Percentiles rank a stretch among this genome's conserved stretches.
phyloP scores from a whole-genome alignment of 2,888 invertebrate species.

The Therioaphis trifolii region DNA sequence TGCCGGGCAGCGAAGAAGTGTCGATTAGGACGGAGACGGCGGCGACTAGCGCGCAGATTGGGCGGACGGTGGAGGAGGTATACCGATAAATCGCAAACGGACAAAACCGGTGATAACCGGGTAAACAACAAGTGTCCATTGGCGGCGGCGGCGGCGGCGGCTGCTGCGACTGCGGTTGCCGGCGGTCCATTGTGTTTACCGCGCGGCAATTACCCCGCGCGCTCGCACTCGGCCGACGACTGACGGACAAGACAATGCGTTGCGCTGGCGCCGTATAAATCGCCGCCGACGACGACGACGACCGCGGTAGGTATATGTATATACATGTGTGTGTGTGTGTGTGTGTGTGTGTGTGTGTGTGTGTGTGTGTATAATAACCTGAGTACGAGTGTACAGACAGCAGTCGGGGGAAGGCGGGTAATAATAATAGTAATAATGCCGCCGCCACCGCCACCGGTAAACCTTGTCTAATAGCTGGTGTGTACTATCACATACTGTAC shows the following conservation, averaged over 20 bases:
- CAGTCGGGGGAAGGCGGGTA: background rate
- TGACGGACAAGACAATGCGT: constrained; percentile 62
- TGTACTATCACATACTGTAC: constrained; percentile 10
- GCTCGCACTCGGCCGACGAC: constrained; percentile 4
- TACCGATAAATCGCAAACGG: constrained; percentile 50
- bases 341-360: too few species aligned
- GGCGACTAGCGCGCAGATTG: too few species aligned
- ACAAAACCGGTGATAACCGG: constrained; percentile 59
- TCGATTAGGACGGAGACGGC: constrained; percentile 4
- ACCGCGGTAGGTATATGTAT: constrained; percentile 42
- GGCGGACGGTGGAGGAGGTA: background rate
- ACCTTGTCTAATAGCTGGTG: constrained; percentile 9
- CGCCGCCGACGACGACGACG: constrained; percentile 43
- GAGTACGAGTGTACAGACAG: background rate
- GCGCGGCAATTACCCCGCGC: constrained; percentile 62
- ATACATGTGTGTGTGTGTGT: too few species aligned
- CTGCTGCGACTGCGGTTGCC: too few species aligned
- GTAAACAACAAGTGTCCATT: constrained; percentile 58
- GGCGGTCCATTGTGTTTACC: constrained; percentile 55
- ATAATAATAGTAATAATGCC: constrained; percentile 33
- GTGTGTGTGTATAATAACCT: background rate
- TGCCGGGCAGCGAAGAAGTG: constrained; percentile 29
- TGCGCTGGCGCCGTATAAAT: constrained; percentile 62
- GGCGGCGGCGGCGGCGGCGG: constrained; percentile 54
- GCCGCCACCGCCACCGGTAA: constrained; percentile 15